phyloP scores from a whole-genome alignment of 2,113 vertebrate species.

The Cephalopterus ornatus region DNA sequence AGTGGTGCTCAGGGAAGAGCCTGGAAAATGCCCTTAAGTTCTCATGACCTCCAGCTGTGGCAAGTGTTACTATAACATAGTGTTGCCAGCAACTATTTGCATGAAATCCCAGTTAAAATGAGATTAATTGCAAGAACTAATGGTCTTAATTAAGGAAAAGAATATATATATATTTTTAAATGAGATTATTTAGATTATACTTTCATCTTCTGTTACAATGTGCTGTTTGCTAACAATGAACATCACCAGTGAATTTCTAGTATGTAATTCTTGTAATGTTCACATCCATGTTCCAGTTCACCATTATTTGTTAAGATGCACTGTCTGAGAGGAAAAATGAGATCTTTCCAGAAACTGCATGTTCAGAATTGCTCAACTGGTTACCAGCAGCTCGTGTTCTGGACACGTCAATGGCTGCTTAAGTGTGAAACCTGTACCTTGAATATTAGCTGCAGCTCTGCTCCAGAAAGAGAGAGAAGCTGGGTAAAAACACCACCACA shows the following conservation, averaged over 20 bases:
- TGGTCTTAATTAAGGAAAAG: background rate
- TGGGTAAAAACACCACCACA: accelerated
- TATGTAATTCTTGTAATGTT: background rate
- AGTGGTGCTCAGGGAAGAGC: background rate
- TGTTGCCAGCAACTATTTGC: background rate
- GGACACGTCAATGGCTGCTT: background rate
- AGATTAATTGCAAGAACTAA: background rate
- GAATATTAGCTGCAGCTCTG: background rate
- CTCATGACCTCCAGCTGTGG: background rate
- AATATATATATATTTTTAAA: background rate
- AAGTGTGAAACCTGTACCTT: background rate
- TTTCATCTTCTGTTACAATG: background rate
- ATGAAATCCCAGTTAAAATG: background rate
- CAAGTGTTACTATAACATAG: background rate
- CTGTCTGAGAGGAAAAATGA: background rate
- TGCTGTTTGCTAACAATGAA: background rate
- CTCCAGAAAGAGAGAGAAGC: background rate
- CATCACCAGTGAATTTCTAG: background rate
- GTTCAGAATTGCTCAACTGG: background rate
- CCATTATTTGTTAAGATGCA: background rate
- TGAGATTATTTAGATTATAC: background rate
- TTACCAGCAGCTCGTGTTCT: background rate
- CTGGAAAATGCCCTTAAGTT: constrained; percentile 27
- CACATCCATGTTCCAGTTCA: background rate
- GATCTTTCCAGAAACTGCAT: background rate